Base-by-base conservation (phyloP, 2,113 vertebrate species). In the Mirounga angustirostris region DNA sequence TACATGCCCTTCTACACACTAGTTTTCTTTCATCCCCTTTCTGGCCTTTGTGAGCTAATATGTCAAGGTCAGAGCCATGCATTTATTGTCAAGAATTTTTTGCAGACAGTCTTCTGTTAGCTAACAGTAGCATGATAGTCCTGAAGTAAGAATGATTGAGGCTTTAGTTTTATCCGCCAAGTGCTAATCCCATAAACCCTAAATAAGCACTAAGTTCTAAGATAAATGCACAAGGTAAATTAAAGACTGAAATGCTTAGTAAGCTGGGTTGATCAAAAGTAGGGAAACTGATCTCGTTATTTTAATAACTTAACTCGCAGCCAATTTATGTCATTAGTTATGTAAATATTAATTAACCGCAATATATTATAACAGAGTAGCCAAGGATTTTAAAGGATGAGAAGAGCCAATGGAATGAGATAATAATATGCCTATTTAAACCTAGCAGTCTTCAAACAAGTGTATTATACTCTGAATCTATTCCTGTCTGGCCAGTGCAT, bases 241-340 rank as follows among this genome's bases (percentile, higher is more conserved):
- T 73, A 71, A 86, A 91, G 79, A 67, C 58, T 16, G 36, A 92
- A 82, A 59, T 43, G 85, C 61, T 92, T 80, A 69, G 22, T 58
- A 84, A 94, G n/a, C 22, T 61, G 56, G 3, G 24, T 91, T 83
- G 84, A 81, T 63, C 78, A 80, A 40, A 95, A 83, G 36, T 69
- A 91, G 43, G 71, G 69, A 71, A 56, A 88, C 80, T 40, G n/a
- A 81, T 88, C 36, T 86, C 63, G 28, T 58, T 84, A 78, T 73
- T 96, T 96, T 71, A 96, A 83, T 89, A 61, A 90, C 78, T 84
- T 88, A 52, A 80, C 36, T 93, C 15, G 54, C 54, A 80, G 94
- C 30, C 59, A 91, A 94, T 88, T 83, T 65, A 81, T 84, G n/a
- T 59, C 80, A 94, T 63, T 83, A 74, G 33, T 82, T 78, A 59